A percentile compares a stretch with the other conserved stretches of the same genome.
Evolutionary conservation across 2,797 vertebrate species (phyloP).

Genomic region (Fistularia commersonii): DNA sequence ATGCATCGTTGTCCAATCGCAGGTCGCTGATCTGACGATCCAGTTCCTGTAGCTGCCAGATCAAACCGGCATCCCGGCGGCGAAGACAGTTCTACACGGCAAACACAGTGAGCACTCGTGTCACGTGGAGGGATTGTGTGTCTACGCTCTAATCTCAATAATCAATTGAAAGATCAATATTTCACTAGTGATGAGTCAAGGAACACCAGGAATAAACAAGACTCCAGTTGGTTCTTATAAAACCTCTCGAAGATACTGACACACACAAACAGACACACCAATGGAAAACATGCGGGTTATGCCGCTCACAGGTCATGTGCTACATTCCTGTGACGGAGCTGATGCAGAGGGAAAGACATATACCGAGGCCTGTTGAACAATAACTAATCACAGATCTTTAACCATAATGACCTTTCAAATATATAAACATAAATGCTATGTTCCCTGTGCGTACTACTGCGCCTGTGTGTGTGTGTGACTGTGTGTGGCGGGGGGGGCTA

Average conservation of each 20-base stretch:
- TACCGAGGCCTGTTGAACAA: neutral
- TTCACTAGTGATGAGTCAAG: too few species aligned
- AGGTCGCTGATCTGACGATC: constrained; percentile 93
- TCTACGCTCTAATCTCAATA: too few species aligned
- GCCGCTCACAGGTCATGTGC: constrained; percentile 39
- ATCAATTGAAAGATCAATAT: too few species aligned
- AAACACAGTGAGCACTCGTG: neutral
- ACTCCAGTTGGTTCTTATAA: too few species aligned
- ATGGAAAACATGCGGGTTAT: constrained; percentile 42
- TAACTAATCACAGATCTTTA: too few species aligned
- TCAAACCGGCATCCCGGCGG: constrained; percentile 84
- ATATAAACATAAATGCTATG: neutral
- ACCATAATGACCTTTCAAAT: too few species aligned
- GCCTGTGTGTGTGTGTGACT: neutral
- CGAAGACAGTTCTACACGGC: constrained; percentile 84
- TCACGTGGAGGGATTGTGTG: too few species aligned
- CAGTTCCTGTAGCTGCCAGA: constrained; percentile 88
- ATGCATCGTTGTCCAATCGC: constrained; percentile 81
- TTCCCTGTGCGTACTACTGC: neutral
- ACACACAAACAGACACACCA: constrained; percentile 6
- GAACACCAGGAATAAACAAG: too few species aligned
- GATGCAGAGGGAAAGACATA: constrained; percentile 2
- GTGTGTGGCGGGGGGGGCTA: neutral
- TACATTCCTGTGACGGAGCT: constrained; percentile 32
- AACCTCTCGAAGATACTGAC: neutral